These are phyloP conservation scores for Eilema depressum DNA, from an alignment of 2,888 invertebrate genomes.

Conservation along the genomic window DNA sequence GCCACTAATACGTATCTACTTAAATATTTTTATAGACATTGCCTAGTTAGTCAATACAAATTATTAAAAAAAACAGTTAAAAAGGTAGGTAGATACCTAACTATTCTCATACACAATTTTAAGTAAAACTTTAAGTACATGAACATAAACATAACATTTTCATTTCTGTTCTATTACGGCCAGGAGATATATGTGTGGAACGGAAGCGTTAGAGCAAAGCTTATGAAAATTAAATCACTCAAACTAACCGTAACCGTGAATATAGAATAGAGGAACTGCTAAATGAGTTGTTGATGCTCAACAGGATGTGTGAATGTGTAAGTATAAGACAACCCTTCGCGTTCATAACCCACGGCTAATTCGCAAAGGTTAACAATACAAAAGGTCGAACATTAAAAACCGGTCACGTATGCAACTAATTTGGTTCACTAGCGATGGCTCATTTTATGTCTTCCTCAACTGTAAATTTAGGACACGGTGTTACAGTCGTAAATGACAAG, in stretches of 20 bases:
- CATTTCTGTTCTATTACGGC: slow-evolving; percentile 1
- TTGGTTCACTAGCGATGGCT: slow-evolving; percentile 48
- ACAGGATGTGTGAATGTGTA: slow-evolving; percentile 48
- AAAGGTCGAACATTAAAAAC: slow-evolving; percentile 67
- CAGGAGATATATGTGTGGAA: neutral
- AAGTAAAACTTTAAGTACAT: neutral
- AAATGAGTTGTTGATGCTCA: slow-evolving; percentile 46
- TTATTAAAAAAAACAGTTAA: no score
- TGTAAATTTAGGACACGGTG: slow-evolving; percentile 18
- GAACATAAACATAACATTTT: neutral
- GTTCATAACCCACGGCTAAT: slow-evolving; percentile 55
- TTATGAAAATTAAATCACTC: slow-evolving; percentile 54
- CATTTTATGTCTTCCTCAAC: slow-evolving; percentile 32
- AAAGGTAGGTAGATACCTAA: no score
- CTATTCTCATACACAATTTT: neutral
- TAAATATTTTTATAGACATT: no score
- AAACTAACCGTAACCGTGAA: slow-evolving; percentile 48
- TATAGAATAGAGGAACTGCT: slow-evolving; percentile 39
- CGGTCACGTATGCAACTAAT: slow-evolving; percentile 59
- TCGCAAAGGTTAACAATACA: slow-evolving; percentile 67
- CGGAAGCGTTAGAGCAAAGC: slow-evolving; percentile 26
- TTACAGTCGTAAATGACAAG: slow-evolving; percentile 9
- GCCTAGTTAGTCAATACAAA: no score
- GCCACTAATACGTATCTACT: no score
- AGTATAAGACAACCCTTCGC: slow-evolving; percentile 46